phyloP scores from a whole-genome alignment of 2,797 vertebrate genomes.

The Glyptemys insculpta region DNA sequence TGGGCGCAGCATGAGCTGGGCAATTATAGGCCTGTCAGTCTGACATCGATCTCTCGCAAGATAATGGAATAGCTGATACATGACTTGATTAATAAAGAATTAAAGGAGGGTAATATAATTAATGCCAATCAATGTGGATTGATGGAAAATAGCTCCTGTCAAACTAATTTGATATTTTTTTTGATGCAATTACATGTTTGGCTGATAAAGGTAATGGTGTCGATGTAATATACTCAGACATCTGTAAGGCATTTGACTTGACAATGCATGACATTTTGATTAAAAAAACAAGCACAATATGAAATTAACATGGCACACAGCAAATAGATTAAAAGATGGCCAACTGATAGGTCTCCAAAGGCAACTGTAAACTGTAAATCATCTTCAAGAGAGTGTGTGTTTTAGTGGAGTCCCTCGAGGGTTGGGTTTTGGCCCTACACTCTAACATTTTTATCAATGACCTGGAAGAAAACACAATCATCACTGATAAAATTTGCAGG shows the following conservation, averaged over 20 bases:
- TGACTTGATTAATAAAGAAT: neutral
- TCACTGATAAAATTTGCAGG: neutral
- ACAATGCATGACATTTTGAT: neutral
- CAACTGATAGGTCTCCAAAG: neutral
- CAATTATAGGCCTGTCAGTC: neutral
- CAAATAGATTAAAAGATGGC: neutral
- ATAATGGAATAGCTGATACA: neutral
- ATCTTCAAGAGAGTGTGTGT: neutral
- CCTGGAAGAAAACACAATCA: neutral
- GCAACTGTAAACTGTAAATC: neutral
- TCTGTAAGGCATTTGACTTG: neutral
- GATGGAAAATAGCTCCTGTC: neutral
- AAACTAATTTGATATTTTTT: neutral
- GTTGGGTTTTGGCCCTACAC: neutral
- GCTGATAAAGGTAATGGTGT: neutral
- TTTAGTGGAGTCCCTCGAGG: neutral
- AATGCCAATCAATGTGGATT: neutral
- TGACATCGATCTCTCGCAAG: neutral
- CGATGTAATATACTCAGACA: neutral
- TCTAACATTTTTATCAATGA: neutral
- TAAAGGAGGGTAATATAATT: neutral
- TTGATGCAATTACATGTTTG: neutral
- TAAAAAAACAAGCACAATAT: neutral
- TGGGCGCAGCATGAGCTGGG: neutral
- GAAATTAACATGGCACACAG: neutral